These are phyloP conservation scores for Balearica regulorum DNA, from an alignment of 2,797 vertebrate species.

Conservation along the genomic window DNA sequence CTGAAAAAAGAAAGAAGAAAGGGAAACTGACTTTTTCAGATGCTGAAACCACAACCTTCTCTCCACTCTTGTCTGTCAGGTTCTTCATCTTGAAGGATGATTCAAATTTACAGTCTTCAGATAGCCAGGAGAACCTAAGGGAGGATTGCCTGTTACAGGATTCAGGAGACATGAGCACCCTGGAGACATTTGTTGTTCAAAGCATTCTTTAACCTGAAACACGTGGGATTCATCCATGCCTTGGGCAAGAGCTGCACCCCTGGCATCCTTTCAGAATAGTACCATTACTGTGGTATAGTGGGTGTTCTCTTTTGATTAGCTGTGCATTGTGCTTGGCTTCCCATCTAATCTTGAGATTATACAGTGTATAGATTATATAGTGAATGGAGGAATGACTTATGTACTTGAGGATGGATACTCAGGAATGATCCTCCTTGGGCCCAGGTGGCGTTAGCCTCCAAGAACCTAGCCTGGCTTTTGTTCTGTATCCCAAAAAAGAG, in stretches of 20 bases:
- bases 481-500: not conserved
- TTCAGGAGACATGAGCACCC: rapidly evolving
- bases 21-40: not conserved
- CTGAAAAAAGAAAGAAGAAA: not conserved
- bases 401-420: not conserved
- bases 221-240: rapidly evolving
- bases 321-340: not conserved
- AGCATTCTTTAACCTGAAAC: not conserved
- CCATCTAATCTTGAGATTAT: not conserved
- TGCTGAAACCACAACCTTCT: not conserved
- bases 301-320: not conserved
- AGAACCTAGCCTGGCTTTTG: not conserved
- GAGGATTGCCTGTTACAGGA: not conserved
- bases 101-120: not conserved
- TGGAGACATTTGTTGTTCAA: not conserved
- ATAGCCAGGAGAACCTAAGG: not conserved
- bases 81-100: not conserved
- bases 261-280: not conserved
- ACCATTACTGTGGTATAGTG: not conserved
- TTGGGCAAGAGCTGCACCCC: not conserved
- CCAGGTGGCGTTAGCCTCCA: not conserved
- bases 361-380: not conserved
- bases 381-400: not conserved
- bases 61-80: not conserved
- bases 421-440: not conserved